These are phyloP conservation scores for Cerastis leucographa DNA, from an alignment of 2,888 invertebrate species.

Conservation along the genomic window DNA sequence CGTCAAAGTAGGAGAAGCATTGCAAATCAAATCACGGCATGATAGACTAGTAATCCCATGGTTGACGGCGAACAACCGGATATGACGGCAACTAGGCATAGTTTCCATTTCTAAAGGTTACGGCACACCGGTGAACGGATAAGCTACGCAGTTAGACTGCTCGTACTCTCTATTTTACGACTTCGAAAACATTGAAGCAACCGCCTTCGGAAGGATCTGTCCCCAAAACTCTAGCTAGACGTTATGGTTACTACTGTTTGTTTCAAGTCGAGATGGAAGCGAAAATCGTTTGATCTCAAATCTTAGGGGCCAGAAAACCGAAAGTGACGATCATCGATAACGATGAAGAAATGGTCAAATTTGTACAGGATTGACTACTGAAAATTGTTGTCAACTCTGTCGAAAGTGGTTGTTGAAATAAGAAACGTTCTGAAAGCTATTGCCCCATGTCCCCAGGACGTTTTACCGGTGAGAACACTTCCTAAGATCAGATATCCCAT, in stretches of 20 bases:
- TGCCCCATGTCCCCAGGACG: neutral
- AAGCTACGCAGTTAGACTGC: neutral
- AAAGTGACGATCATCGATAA: neutral
- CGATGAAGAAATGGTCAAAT: neutral
- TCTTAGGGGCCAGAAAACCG: neutral
- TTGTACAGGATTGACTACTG: neutral
- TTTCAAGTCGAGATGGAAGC: neutral
- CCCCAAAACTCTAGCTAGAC: neutral
- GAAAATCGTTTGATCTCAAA: neutral
- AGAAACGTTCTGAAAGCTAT: neutral
- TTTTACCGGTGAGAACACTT: conserved; percentile 24
- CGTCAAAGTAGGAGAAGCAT: conserved; percentile 46
- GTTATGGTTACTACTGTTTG: neutral
- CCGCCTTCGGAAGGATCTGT: neutral
- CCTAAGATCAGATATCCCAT: conserved; percentile 67
- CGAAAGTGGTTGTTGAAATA: neutral
- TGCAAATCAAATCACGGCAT: conserved; percentile 58
- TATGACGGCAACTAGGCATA: conserved; percentile 74
- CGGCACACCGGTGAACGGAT: conserved; percentile 28
- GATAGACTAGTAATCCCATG: conserved; percentile 55
- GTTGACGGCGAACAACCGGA: conserved; percentile 70
- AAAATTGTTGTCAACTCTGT: neutral
- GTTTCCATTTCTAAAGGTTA: conserved; percentile 74
- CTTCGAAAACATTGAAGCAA: conserved; percentile 5
- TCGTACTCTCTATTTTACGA: neutral